Base-by-base conservation (phyloP, 1,140 invertebrate species). In the Sitobion miscanthi region DNA sequence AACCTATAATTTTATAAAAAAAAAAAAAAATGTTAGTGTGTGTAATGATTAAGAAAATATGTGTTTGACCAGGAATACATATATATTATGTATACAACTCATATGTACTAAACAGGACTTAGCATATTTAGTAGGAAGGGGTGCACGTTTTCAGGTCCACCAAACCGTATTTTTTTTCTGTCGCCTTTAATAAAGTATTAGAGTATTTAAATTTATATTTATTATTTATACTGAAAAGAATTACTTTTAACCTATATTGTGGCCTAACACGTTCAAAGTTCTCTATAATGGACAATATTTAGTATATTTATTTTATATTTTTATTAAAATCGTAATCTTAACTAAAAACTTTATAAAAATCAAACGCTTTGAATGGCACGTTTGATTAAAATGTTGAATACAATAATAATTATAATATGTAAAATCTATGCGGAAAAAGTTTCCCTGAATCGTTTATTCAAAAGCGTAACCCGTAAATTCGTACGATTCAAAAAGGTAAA, bases 331-430 rank as follows among this genome's bases (percentile, higher is more conserved):
- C 3, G 14, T n/a, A 77, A 35, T 77, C 30, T 11, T 69, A 77
- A n/a, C 62, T 77, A 77, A 77, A 77, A 77, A 77, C 62, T 77
- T 77, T n/a, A n/a, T 77, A 77, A 69, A n/a, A 69, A 77, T 77
- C 30, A 35, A 77, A 77, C 62, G n/a, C 62, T 69, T n/a, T 77
- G 62, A 77, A 77, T 77, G 14, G 62, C 14, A 30, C 30, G 21
- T 77, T 77, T 77, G 62, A 77, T 77, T n/a, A 69, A 69, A 69
- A 14, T 14, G 30, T 77, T 77, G n/a, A 77, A 77, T 77, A 77
- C n/a, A 77, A 77, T 77, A 77, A 62, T 62, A 62, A 62, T 62
- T 30, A 62, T 69, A 69, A 69, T 69, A 69, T 69, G 62, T 77
- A 77, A n/a, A 77, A 77, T 17, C 62, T n/a, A n/a, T 17, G 30